phyloP scores from a whole-genome alignment of 2,888 invertebrate species.

The Apotomis betuletana region DNA sequence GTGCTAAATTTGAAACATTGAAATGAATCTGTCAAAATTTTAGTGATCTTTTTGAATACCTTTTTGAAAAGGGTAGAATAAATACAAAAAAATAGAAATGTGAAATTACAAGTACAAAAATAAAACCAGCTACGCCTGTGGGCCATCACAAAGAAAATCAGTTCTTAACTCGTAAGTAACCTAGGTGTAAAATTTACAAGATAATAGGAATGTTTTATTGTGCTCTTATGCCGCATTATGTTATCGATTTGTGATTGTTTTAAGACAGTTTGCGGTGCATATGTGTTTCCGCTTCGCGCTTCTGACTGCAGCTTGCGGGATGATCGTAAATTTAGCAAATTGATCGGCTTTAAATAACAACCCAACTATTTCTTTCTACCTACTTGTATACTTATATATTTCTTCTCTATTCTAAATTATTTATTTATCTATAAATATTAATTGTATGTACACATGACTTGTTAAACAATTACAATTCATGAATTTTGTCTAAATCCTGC shows the following conservation, averaged over 20 bases:
- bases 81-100: conserved; percentile 65
- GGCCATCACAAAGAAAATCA: conserved; percentile 59
- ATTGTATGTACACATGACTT: background rate
- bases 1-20: conserved; percentile 75
- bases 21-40: conserved; percentile 71
- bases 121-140: conserved; percentile 53
- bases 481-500: background rate
- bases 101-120: conserved; percentile 65
- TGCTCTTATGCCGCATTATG: conserved; percentile 65
- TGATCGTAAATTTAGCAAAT: conserved; percentile 42
- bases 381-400: conserved; percentile 5
- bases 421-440: conserved; percentile 3
- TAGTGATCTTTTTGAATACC: conserved; percentile 55
- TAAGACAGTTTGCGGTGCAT: conserved; percentile 54
- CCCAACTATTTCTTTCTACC: conserved; percentile 13
- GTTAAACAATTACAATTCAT: background rate
- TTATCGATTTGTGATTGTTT: conserved; percentile 70
- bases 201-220: conserved; percentile 51
- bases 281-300: conserved; percentile 54
- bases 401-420: conserved; percentile 23
- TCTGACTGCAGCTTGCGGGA: conserved; percentile 49
- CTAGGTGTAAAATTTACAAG: conserved; percentile 44
- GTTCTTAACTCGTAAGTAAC: conserved; percentile 69
- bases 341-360: conserved; percentile 37
- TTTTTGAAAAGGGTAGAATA: conserved; percentile 54